A percentile compares a stretch with the other conserved stretches of the same genome.
These are phyloP conservation scores for Stylophora pistillata DNA, from an alignment of 64 coral and sea anemone species.

Conservation along the genomic window DNA sequence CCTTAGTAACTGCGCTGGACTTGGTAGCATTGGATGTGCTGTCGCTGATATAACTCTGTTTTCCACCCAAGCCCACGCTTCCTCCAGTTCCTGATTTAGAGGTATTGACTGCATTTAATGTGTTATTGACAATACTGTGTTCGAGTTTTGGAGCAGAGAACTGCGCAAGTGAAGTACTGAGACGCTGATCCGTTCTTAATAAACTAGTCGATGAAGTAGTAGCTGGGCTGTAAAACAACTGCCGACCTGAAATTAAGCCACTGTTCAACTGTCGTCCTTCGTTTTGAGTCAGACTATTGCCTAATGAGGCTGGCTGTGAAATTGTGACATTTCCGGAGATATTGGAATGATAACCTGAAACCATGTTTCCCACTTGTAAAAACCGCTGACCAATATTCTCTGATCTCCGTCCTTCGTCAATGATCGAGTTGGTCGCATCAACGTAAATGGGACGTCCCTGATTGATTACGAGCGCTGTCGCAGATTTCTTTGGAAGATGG, in stretches of 20 bases:
- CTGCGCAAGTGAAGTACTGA: background rate
- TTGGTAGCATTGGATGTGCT: background rate
- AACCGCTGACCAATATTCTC: background rate
- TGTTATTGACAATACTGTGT: conserved; percentile 7
- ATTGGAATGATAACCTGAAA: background rate
- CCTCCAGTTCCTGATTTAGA: background rate
- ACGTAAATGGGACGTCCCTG: conserved; percentile 1
- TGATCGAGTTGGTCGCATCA: conserved; percentile 6
- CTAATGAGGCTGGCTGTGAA: background rate
- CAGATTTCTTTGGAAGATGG: background rate
- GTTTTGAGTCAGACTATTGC: background rate
- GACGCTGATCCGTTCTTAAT: background rate
- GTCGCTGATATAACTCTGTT: too few species aligned
- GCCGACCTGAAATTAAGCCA: background rate
- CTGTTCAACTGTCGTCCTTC: too few species aligned
- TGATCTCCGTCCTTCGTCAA: background rate
- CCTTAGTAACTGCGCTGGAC: background rate
- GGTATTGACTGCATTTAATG: background rate
- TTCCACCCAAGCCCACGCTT: too few species aligned
- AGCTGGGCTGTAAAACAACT: too few species aligned
- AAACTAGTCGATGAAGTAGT: background rate
- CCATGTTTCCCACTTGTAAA: background rate
- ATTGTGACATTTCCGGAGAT: background rate
- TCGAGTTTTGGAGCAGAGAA: background rate
- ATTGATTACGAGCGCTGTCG: background rate